Conservation (phyloP, 2,113 vertebrate genomes). For the Atrichornis clamosus region DNA sequence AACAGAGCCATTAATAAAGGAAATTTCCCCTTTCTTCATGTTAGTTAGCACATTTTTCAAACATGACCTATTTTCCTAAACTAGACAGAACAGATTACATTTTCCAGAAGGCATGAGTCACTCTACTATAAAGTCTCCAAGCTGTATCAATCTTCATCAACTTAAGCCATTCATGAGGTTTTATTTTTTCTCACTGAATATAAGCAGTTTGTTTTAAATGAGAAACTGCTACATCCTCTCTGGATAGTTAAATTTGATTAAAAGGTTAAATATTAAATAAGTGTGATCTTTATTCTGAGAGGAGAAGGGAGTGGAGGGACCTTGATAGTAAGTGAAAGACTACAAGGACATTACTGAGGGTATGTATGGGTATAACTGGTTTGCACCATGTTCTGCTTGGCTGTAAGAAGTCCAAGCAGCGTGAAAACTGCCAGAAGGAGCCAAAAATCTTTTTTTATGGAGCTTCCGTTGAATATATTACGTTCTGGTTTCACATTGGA, state of each 20-base stretch:
- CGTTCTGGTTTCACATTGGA: background rate
- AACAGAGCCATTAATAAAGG: conserved; percentile 37
- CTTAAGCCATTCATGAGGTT: conserved; percentile 50
- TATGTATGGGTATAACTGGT: background rate
- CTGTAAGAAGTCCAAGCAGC: background rate
- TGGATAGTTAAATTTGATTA: conserved; percentile 18
- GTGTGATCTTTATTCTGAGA: conserved; percentile 31
- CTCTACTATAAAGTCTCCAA: conserved; percentile 55
- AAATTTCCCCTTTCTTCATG: conserved; percentile 36
- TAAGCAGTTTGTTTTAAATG: conserved; percentile 48
- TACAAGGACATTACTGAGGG: background rate
- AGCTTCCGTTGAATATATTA: background rate
- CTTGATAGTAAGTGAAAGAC: conserved; percentile 29
- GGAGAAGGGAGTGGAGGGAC: background rate
- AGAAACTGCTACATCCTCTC: conserved; percentile 30
- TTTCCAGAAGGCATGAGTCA: conserved; percentile 67
- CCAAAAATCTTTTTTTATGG: background rate
- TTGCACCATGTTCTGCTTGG: background rate
- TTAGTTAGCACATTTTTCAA: conserved; percentile 60
- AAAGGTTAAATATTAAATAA: conserved; percentile 54
- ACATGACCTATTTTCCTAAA: conserved; percentile 63
- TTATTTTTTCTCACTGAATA: conserved; percentile 61
- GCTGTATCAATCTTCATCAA: conserved; percentile 63
- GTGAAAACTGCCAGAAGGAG: background rate
- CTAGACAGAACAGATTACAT: conserved; percentile 57